A percentile compares a stretch with the other conserved stretches of the same genome.
phyloP scores from a whole-genome alignment of 2,888 invertebrate genomes.

The Metopia argyrocephala region DNA sequence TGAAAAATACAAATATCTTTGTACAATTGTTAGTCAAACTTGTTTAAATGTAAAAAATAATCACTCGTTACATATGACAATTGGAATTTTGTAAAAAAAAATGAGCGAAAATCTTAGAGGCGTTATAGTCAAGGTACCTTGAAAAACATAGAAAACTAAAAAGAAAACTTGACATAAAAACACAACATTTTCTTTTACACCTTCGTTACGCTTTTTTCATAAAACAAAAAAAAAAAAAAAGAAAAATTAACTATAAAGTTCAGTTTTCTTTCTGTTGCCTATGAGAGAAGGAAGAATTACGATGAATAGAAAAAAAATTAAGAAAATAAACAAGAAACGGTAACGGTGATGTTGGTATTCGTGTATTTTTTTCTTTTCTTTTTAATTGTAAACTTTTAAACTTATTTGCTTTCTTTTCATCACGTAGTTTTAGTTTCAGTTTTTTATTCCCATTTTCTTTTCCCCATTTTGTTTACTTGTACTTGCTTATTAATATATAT shows the following conservation, averaged over 20 bases:
- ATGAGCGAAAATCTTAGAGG: background rate
- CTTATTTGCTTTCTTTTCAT: conserved; percentile 46
- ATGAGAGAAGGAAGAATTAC: background rate
- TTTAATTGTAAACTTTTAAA: conserved; percentile 16
- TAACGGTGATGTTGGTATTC: background rate
- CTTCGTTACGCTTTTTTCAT: too few relatives aligned
- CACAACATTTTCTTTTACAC: conserved; percentile 31
- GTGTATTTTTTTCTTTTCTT: background rate
- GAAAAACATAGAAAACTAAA: background rate
- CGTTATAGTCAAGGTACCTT: conserved; percentile 18
- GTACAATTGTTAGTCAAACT: too few relatives aligned
- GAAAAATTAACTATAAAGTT: too few relatives aligned
- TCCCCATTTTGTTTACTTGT: conserved; percentile 5
- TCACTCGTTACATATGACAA: too few relatives aligned
- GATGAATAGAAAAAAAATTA: conserved; percentile 18
- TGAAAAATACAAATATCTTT: too few relatives aligned
- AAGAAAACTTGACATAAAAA: conserved; percentile 27
- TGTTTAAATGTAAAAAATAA: too few relatives aligned
- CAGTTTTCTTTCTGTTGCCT: conserved; percentile 9
- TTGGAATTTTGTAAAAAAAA: too few relatives aligned
- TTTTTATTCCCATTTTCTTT: background rate
- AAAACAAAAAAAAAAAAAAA: too few relatives aligned
- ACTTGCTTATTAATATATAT: conserved; percentile 3
- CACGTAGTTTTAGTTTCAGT: conserved; percentile 22
- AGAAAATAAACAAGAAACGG: background rate